phyloP scores from a whole-genome alignment of 2,113 vertebrate species.

The Garra rufa region DNA sequence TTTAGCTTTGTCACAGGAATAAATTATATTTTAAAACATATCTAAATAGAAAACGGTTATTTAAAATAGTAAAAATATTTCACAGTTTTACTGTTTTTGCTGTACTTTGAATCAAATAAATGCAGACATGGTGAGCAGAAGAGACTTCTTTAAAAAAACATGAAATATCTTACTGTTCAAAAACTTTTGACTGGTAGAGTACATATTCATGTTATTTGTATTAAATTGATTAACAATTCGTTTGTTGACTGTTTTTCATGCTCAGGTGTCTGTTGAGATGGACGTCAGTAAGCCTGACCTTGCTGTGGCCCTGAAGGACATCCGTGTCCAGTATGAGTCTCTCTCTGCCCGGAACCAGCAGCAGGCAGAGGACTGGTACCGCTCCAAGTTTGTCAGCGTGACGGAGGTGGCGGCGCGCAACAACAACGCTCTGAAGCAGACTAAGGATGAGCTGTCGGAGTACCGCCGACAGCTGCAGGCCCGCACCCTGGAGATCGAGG shows the following conservation, averaged over 20 bases:
- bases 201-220: too few relatives aligned
- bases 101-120: too few relatives aligned
- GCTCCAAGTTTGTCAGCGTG: conserved; percentile 78
- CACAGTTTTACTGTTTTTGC: too few relatives aligned
- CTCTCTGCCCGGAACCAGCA: conserved; percentile 80
- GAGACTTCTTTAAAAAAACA: too few relatives aligned
- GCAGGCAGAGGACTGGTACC: conserved; percentile 82
- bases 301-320: conserved; percentile 80
- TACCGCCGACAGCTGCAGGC: conserved; percentile 82
- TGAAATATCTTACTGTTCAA: too few relatives aligned
- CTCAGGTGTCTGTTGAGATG: conserved; percentile 80
- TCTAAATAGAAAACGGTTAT: too few relatives aligned
- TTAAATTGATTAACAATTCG: not conserved
- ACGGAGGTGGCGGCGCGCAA: conserved; percentile 75
- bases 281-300: conserved; percentile 80
- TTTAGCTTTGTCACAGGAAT: too few relatives aligned
- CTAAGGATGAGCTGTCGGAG: conserved; percentile 80
- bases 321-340: conserved; percentile 79
- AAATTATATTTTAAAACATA: too few relatives aligned
- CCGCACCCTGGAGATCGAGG: conserved; percentile 79
- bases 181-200: too few relatives aligned
- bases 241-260: not conserved
- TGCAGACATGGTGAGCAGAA: too few relatives aligned
- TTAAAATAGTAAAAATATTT: too few relatives aligned
- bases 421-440: conserved; percentile 77